Evolutionary conservation across 2,113 vertebrate genomes (phyloP).

Genomic region (Macheiramphus alcinus): DNA sequence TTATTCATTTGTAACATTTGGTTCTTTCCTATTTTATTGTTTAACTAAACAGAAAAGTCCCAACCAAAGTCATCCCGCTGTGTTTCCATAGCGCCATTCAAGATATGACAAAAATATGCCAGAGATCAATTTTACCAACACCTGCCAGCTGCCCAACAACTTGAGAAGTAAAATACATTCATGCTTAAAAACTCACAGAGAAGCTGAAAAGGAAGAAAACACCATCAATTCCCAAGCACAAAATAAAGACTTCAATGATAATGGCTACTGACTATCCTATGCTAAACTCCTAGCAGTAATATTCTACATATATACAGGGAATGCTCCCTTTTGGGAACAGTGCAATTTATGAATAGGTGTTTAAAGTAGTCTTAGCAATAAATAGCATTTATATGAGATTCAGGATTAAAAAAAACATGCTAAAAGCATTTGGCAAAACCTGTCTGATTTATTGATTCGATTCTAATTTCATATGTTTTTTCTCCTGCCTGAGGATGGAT

Average conservation of each 20-base stretch:
- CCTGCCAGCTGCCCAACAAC: not conserved
- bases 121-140: not conserved
- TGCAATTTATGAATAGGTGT: not conserved
- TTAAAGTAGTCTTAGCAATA: not conserved
- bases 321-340: not conserved
- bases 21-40: not conserved
- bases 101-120: not conserved
- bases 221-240: not conserved
- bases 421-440: not conserved
- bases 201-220: not conserved
- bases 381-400: not conserved
- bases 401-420: not conserved
- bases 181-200: not conserved
- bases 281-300: not conserved
- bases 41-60: conserved; percentile 36
- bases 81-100: not conserved
- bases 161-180: not conserved
- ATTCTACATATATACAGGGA: not conserved
- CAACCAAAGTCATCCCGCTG: not conserved
- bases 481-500: not conserved
- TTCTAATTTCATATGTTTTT: not conserved
- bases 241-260: not conserved
- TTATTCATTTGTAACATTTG: not conserved
- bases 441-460: not conserved
- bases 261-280: not conserved